Base-by-base conservation (phyloP, 2,113 vertebrate species). In the Lepus timidus region DNA sequence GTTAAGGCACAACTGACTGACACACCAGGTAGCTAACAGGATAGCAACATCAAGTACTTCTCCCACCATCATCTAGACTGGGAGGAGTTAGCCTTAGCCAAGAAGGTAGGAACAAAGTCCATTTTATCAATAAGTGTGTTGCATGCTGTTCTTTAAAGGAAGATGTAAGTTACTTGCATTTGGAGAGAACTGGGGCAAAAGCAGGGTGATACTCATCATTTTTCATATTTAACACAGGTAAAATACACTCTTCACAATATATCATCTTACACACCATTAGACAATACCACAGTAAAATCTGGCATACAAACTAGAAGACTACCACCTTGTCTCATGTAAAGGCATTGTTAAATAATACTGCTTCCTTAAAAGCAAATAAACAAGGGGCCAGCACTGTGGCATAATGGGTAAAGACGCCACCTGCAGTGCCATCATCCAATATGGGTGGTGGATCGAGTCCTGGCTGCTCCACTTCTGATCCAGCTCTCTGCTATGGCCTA, bases 131-230 rank as follows among this genome's bases (percentile, higher is more conserved):
- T 51, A 33, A 62, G 36, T 11, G 19, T 14, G 36, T 31, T 67
- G 25, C 25, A 58, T 16, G 25, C 27, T 80, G 16, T 39, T 86
- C 31, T 90, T 78, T 62, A 83, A 58, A 96, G 44, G 20, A 6
- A 70, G 25, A 14, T 51, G 4, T 36, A 71, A 39, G 13, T 71
- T 55, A 87, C 58, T 55, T 84, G 33, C 16, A 36, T 52, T 84
- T 62, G 51, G 29, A 62, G 29, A 70, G 39, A 89, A 68, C 0
- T 19, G 9, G 11, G 11, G 33, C 6, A 0, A 55, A 23, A 65
- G 55, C 3, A 27, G 11, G 16, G 27, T 61, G 39, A 71, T 70
- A 31, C 0, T 33, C 0, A 8, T n/a, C 52, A 9, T 20, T 52
- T 93, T 73, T 58, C 85, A 70, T n/a, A 67, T 16, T n/a, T 55